Evolutionary conservation across 2,113 vertebrate species (phyloP).

Genomic region (Eonycteris spelaea): DNA sequence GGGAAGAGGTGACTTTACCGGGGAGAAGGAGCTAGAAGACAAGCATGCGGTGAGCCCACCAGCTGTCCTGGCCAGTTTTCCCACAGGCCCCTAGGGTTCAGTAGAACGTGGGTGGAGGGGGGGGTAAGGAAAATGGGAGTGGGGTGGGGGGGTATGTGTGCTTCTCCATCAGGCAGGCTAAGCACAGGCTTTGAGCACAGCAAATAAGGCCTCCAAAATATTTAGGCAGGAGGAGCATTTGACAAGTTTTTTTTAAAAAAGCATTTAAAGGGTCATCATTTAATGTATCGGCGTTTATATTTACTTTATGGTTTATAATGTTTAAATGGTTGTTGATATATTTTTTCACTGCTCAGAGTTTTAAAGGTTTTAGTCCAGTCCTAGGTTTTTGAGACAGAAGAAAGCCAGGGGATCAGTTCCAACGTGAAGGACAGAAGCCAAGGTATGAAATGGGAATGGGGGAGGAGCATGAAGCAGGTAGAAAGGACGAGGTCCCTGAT

Average conservation of each 20-base stretch:
- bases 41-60: not conserved
- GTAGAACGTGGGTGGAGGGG: rapidly evolving
- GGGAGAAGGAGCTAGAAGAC: not conserved
- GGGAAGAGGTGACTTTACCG: not conserved
- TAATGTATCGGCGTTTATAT: not conserved
- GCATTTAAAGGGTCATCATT: not conserved
- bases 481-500: not conserved
- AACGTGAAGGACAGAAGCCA: not conserved
- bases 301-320: not conserved
- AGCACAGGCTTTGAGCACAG: not conserved
- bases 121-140: not conserved
- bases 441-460: not conserved
- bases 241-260: not conserved
- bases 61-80: not conserved
- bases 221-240: not conserved
- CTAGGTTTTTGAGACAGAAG: not conserved
- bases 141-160: rapidly evolving
- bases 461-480: not conserved
- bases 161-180: not conserved
- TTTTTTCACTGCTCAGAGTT: not conserved
- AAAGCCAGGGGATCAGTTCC: not conserved
- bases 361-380: not conserved
- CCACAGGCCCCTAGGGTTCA: too few relatives aligned
- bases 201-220: not conserved
- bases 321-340: not conserved